Conservation (phyloP, 2,888 invertebrate species). For the Cephus nigrinus region DNA sequence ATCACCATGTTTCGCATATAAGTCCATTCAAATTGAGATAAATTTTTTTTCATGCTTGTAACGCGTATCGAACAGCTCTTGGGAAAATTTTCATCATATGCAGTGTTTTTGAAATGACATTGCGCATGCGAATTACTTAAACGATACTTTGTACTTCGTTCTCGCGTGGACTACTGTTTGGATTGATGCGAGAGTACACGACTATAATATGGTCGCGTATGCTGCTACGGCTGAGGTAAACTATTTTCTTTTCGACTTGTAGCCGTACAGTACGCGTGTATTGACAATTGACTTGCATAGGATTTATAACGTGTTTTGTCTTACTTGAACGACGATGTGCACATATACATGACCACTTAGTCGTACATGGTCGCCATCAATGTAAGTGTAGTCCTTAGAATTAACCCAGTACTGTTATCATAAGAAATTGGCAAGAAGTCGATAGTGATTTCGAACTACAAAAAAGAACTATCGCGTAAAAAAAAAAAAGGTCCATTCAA, state of each 20-base stretch:
- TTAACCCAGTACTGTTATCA: background rate
- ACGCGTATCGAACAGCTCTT: background rate
- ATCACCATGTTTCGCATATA: background rate
- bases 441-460: background rate
- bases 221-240: background rate
- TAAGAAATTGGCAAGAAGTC: background rate
- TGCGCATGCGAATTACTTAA: background rate
- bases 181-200: background rate
- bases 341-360: background rate
- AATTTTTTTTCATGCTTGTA: background rate
- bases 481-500: background rate
- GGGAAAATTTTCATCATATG: background rate
- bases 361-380: background rate
- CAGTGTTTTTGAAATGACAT: background rate
- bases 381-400: background rate
- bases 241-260: background rate
- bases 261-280: background rate
- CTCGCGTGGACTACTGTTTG: background rate
- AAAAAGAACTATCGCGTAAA: background rate
- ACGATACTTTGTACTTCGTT: background rate
- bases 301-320: background rate
- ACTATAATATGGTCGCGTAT: background rate
- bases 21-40: background rate
- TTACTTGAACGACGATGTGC: background rate
- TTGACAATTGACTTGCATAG: background rate